These are phyloP conservation scores for Cenopis cana DNA, from an alignment of 2,888 invertebrate genomes.

Conservation along the genomic window DNA sequence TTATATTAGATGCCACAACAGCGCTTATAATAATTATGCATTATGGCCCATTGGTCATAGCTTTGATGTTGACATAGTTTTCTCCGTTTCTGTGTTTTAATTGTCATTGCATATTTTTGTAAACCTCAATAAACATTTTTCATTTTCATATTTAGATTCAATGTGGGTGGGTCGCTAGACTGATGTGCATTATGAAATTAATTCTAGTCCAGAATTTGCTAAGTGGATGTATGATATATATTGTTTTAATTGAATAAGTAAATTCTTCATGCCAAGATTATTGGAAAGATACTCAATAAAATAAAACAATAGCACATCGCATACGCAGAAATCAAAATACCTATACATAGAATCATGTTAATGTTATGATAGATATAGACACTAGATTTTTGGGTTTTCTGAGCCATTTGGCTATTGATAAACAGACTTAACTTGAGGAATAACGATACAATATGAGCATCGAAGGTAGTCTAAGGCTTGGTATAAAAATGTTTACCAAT, in stretches of 20 bases:
- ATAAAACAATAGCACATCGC: background rate
- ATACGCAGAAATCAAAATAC: too few relatives aligned
- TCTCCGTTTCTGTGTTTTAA: background rate
- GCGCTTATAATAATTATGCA: too few relatives aligned
- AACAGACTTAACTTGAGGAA: background rate
- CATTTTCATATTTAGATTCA: too few relatives aligned
- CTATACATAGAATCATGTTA: too few relatives aligned
- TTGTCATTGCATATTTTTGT: background rate
- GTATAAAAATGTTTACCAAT: constrained; percentile 66
- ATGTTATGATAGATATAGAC: too few relatives aligned
- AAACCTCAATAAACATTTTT: too few relatives aligned
- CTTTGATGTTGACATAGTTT: background rate
- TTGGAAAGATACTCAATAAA: background rate
- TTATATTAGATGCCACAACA: too few relatives aligned
- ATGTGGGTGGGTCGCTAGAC: background rate
- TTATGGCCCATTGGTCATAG: too few relatives aligned
- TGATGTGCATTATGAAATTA: too few relatives aligned
- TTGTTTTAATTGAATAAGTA: too few relatives aligned
- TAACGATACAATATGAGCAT: constrained; percentile 5
- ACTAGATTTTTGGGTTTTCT: too few relatives aligned
- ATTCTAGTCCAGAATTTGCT: background rate
- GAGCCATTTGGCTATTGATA: too few relatives aligned
- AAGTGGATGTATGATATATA: background rate
- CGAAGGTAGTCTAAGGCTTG: background rate
- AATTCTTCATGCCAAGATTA: background rate